phyloP scores from a whole-genome alignment of 2,113 vertebrate species.

The Podarcis muralis region DNA sequence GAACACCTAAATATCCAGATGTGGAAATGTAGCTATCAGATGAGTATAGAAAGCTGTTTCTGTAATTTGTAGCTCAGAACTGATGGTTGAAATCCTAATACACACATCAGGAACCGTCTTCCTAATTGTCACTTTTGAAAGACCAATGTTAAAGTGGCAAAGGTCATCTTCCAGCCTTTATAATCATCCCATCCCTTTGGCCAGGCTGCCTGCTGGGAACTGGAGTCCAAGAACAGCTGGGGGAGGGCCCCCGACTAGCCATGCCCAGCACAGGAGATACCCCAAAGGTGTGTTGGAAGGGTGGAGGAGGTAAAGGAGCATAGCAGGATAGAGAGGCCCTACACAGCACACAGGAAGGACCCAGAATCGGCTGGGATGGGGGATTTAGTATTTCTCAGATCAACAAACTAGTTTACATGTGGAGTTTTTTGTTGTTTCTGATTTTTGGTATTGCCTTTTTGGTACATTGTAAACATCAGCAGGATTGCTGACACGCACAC shows the following conservation, averaged over 20 bases:
- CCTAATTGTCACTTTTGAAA: not conserved
- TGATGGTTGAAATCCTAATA: not conserved
- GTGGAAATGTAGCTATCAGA: not conserved
- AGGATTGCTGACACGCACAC: not conserved
- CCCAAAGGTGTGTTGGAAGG: not conserved
- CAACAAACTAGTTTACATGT: not conserved
- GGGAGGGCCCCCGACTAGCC: too few relatives aligned
- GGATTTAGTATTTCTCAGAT: not conserved
- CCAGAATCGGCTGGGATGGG: not conserved
- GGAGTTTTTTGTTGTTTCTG: not conserved
- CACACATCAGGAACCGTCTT: not conserved
- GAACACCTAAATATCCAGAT: not conserved
- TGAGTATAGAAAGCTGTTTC: not conserved
- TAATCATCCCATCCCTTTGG: not conserved
- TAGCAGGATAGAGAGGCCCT: not conserved
- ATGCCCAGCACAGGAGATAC: too few relatives aligned
- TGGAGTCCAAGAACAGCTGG: too few relatives aligned
- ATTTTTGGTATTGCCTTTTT: too few relatives aligned
- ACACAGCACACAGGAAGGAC: not conserved
- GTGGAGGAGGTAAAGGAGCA: not conserved
- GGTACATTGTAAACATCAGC: not conserved
- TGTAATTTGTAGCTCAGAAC: not conserved
- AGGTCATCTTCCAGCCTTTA: too few relatives aligned
- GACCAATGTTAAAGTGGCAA: too few relatives aligned
- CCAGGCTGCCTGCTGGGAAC: too few relatives aligned